phyloP scores from a whole-genome alignment of 2,888 invertebrate species.

The Hylaea fasciaria region DNA sequence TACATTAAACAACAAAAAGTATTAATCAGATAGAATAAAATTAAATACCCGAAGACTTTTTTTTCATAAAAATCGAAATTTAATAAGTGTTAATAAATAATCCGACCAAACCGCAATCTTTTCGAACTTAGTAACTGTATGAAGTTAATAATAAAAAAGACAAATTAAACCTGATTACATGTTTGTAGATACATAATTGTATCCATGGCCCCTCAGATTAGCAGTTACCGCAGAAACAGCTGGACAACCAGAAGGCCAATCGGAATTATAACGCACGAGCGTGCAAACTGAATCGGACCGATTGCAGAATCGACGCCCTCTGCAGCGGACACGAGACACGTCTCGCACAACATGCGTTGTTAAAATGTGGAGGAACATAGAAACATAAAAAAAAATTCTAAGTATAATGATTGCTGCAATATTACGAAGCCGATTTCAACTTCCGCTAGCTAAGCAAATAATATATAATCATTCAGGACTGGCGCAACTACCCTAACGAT shows the following conservation, averaged over 20 bases:
- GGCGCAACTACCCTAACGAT: slow-evolving; percentile 11
- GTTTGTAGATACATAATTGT: too few species aligned
- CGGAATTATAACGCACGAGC: slow-evolving; percentile 64
- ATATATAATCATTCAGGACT: not conserved
- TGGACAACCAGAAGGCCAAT: slow-evolving; percentile 46
- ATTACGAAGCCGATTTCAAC: too few species aligned
- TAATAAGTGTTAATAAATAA: too few species aligned
- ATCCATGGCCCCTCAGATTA: slow-evolving; percentile 21
- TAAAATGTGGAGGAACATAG: not conserved
- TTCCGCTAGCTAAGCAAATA: not conserved
- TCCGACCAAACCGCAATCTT: too few species aligned
- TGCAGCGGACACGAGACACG: slow-evolving; percentile 21
- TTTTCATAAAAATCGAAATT: too few species aligned
- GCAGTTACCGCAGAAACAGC: slow-evolving; percentile 37
- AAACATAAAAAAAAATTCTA: too few species aligned
- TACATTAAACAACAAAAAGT: too few species aligned
- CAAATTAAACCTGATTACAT: slow-evolving; percentile 5
- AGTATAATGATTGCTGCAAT: too few species aligned
- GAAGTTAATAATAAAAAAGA: not conserved
- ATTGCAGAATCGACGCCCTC: slow-evolving; percentile 44
- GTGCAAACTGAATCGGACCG: slow-evolving; percentile 74
- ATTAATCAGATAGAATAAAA: too few species aligned
- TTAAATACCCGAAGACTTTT: too few species aligned
- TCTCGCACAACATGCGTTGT: not conserved
- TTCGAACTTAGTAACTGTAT: too few species aligned